Percentiles rank a stretch among this genome's conserved stretches.
These are phyloP conservation scores for Nasonia giraulti DNA, from an alignment of 1,140 invertebrate genomes.

Conservation along the genomic window DNA sequence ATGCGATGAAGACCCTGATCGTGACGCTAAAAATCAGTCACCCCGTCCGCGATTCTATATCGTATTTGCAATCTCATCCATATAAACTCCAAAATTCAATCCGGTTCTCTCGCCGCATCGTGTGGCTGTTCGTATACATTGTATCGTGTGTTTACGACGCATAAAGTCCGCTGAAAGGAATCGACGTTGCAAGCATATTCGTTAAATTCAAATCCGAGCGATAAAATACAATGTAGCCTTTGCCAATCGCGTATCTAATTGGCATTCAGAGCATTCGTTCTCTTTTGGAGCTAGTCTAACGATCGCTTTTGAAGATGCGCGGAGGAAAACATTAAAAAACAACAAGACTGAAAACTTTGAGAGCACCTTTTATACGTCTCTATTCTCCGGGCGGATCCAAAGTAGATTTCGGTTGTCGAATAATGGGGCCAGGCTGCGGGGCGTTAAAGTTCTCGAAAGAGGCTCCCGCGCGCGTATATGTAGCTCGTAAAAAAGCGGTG, in stretches of 20 bases:
- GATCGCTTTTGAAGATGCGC: constrained; percentile 14
- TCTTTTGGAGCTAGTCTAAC: constrained; percentile 6
- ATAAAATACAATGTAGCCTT: constrained; percentile 44
- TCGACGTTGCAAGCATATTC: constrained; percentile 27
- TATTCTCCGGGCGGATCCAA: no score
- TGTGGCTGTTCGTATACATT: neutral
- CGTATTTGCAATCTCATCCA: constrained; percentile 61
- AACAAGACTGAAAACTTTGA: constrained; percentile 27
- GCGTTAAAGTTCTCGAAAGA: constrained; percentile 30
- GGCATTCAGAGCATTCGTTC: constrained; percentile 39
- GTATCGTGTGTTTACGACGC: constrained; percentile 32
- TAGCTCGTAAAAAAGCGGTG: constrained; percentile 62
- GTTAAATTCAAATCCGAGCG: constrained; percentile 40
- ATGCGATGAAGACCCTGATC: constrained; percentile 51
- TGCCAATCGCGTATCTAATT: constrained; percentile 46
- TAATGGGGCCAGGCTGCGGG: neutral
- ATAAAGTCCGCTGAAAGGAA: constrained; percentile 38
- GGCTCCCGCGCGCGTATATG: constrained; percentile 44
- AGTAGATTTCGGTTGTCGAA: neutral
- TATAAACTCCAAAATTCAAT: constrained; percentile 68
- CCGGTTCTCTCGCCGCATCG: constrained; percentile 51
- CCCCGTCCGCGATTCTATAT: neutral
- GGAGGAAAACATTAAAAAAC: constrained; percentile 15
- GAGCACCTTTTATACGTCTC: neutral
- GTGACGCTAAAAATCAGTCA: constrained; percentile 53